These are phyloP conservation scores for pig (Sus scrofa) DNA, from an alignment of 2,113 vertebrate species.

Conservation along the genomic window DNA sequence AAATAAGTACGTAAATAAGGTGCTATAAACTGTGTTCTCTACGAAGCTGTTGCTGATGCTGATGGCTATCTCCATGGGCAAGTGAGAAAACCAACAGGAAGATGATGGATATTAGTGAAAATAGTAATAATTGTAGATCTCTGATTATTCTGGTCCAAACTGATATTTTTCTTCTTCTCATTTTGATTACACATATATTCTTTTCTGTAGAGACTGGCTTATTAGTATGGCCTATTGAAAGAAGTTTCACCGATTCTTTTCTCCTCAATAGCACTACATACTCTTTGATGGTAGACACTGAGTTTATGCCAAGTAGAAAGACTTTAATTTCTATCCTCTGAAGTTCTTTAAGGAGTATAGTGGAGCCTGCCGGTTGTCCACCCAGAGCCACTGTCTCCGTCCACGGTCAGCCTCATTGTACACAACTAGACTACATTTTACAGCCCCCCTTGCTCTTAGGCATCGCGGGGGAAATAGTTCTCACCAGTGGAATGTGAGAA, in stretches of 20 bases:
- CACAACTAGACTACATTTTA: not conserved
- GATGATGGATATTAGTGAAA: not conserved
- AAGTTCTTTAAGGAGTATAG: not conserved
- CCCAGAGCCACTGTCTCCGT: not conserved
- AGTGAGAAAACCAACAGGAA: not conserved
- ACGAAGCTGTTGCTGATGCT: not conserved
- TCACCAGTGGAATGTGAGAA: not conserved
- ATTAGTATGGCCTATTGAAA: not conserved
- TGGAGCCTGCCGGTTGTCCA: not conserved
- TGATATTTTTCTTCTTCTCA: not conserved
- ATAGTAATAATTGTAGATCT: not conserved
- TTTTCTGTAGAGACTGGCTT: not conserved
- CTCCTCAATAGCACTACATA: not conserved
- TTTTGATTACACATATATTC: not conserved
- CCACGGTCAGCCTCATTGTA: too few species aligned
- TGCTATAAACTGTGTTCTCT: constrained; percentile 39
- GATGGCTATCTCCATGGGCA: not conserved
- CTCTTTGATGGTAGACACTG: not conserved
- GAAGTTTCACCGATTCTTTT: not conserved
- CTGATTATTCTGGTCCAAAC: not conserved
- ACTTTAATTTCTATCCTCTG: not conserved
- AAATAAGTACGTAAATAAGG: constrained; percentile 52
- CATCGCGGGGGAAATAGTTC: not conserved
- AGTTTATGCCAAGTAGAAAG: not conserved
- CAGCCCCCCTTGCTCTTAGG: not conserved